A percentile compares a stretch with the other conserved stretches of the same genome.
These are phyloP conservation scores for Cistogaster globosa DNA, from an alignment of 2,888 invertebrate genomes.

Conservation along the genomic window DNA sequence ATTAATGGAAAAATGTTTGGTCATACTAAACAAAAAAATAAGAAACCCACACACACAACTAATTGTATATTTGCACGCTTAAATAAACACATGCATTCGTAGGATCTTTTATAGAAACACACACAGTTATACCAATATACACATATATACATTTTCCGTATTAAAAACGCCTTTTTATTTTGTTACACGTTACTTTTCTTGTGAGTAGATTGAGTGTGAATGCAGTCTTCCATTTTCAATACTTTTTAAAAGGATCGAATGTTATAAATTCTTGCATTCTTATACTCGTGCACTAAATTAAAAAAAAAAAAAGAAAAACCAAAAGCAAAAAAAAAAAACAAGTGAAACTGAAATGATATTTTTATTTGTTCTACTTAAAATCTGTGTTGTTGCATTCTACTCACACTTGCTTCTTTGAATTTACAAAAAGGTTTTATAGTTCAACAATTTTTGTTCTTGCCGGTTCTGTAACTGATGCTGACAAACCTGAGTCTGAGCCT, in stretches of 20 bases:
- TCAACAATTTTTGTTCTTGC: not conserved
- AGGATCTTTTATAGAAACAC: constrained; percentile 15
- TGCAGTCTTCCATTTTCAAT: constrained; percentile 9
- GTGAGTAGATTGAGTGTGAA: constrained; percentile 8
- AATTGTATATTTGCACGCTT: constrained; percentile 30
- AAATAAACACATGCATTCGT: constrained; percentile 5
- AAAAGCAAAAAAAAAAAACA: not conserved
- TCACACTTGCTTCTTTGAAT: not conserved
- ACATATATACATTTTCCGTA: constrained; percentile 74
- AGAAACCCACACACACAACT: constrained; percentile 4
- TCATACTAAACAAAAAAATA: constrained; percentile 10
- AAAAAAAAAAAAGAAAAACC: not conserved
- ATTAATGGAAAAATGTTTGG: constrained; percentile 58
- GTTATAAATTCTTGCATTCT: constrained; percentile 32
- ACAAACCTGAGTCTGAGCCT: constrained; percentile 25
- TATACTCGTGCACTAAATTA: not conserved
- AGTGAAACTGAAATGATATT: constrained; percentile 33
- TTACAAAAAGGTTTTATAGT: constrained; percentile 29
- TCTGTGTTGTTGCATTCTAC: constrained; percentile 2
- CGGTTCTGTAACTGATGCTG: not conserved
- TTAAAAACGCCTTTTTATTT: constrained; percentile 79
- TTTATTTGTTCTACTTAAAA: not conserved
- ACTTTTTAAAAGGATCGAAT: constrained; percentile 20
- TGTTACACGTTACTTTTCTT: constrained; percentile 74
- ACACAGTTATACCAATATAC: not conserved